Evolutionary conservation across 2,113 vertebrate genomes (phyloP).

Genomic region (Cariama cristata): DNA sequence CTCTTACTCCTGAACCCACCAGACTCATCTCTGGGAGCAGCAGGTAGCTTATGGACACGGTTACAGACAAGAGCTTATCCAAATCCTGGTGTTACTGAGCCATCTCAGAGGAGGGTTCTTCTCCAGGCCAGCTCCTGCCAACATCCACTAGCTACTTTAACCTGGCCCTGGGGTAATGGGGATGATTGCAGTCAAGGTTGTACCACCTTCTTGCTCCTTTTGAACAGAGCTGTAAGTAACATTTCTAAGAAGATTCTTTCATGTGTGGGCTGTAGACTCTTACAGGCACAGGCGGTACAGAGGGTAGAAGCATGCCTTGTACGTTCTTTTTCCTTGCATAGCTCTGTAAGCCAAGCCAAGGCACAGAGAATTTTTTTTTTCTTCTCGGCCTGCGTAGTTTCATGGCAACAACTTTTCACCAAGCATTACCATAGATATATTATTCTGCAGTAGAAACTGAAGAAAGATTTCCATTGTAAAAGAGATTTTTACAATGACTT

Average conservation of each 20-base stretch:
- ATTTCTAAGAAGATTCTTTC: background rate
- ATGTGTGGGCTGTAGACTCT: rapidly evolving
- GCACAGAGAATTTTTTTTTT: background rate
- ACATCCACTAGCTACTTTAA: background rate
- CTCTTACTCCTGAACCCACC: background rate
- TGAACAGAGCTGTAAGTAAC: background rate
- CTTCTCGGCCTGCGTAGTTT: background rate
- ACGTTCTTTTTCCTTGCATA: background rate
- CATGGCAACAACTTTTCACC: background rate
- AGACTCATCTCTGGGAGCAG: background rate
- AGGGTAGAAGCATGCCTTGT: background rate
- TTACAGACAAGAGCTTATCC: background rate
- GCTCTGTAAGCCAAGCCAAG: background rate
- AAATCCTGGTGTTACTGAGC: background rate
- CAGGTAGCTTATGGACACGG: background rate
- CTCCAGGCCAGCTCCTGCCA: background rate
- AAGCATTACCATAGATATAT: background rate
- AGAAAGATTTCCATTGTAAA: background rate
- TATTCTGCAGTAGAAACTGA: background rate
- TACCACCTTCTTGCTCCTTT: background rate
- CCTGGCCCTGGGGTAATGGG: background rate
- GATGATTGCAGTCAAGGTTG: background rate
- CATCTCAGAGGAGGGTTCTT: background rate
- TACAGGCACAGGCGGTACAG: background rate
- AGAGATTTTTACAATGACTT: background rate